Evolutionary conservation across 2,113 vertebrate species (phyloP).

Genomic region (Steatornis caripensis): DNA sequence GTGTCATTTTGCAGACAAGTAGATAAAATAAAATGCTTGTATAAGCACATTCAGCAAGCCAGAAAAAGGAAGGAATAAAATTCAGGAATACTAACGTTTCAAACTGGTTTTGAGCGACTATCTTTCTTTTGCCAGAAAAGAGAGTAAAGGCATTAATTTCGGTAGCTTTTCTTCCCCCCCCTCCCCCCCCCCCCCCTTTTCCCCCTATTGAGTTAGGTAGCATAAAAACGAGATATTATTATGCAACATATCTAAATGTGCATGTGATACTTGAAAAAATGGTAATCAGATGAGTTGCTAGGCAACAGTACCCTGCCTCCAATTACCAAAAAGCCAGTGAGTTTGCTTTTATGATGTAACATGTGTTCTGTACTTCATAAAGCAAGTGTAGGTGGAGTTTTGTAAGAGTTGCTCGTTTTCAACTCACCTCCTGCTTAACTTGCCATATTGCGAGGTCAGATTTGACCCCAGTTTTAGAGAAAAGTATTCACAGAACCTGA

Average conservation of each 20-base stretch:
- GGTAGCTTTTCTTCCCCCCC: accelerated
- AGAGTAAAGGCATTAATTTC: neutral
- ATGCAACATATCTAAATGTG: slow-evolving; percentile 41
- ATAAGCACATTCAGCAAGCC: slow-evolving; percentile 11
- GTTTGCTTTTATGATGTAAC: slow-evolving; percentile 37
- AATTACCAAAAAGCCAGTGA: slow-evolving; percentile 51
- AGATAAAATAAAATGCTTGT: slow-evolving; percentile 33
- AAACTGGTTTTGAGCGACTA: neutral
- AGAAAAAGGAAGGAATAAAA: neutral
- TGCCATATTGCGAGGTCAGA: neutral
- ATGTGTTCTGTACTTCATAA: slow-evolving; percentile 6
- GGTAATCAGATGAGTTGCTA: slow-evolving; percentile 69
- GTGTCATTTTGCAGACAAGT: slow-evolving; percentile 42
- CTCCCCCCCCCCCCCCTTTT: accelerated
- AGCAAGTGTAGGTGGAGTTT: slow-evolving; percentile 40
- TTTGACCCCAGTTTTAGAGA: neutral
- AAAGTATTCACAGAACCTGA: neutral
- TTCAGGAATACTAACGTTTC: slow-evolving; percentile 11
- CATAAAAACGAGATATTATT: slow-evolving; percentile 41
- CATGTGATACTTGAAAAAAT: slow-evolving; percentile 62
- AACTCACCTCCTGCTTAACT: neutral
- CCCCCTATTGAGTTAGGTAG: neutral
- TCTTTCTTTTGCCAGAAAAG: neutral
- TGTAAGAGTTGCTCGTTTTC: slow-evolving; percentile 14
- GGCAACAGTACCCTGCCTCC: slow-evolving; percentile 52